Conservation (phyloP, 2,113 vertebrate species). For the Pterocles orientalis region DNA sequence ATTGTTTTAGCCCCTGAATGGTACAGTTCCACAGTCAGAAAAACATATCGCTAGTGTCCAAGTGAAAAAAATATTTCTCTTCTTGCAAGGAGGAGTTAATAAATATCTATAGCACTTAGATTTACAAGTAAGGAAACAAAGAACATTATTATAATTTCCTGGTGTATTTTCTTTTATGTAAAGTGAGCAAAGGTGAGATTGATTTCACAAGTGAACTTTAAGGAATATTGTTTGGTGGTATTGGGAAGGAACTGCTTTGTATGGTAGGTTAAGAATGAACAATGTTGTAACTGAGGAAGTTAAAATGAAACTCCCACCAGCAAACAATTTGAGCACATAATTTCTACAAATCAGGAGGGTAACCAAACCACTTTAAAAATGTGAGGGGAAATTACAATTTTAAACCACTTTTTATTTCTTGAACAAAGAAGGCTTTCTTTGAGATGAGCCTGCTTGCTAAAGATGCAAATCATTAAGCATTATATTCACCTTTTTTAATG, state of each 20-base stretch:
- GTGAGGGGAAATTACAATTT: constrained; percentile 38
- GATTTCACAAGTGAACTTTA: constrained; percentile 29
- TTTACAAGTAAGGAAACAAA: constrained; percentile 23
- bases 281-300: background rate
- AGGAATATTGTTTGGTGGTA: background rate
- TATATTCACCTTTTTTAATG: background rate
- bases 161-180: background rate
- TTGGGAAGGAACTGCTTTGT: constrained; percentile 10
- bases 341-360: background rate
- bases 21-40: background rate
- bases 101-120: background rate
- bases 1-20: background rate
- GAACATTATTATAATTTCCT: background rate
- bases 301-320: constrained; percentile 27
- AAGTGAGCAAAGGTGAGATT: background rate
- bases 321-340: background rate
- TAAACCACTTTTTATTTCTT: constrained; percentile 12
- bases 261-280: constrained; percentile 8
- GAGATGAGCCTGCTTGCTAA: constrained; percentile 4
- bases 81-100: constrained; percentile 4
- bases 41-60: background rate
- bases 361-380: constrained; percentile 34
- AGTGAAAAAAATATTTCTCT: background rate
- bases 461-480: constrained; percentile 16
- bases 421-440: constrained; percentile 39